Evolutionary conservation across 2,888 invertebrate genomes (phyloP), one percentile per base, ranked within the genome.

Genomic region (Perithous albicinctus): DNA sequence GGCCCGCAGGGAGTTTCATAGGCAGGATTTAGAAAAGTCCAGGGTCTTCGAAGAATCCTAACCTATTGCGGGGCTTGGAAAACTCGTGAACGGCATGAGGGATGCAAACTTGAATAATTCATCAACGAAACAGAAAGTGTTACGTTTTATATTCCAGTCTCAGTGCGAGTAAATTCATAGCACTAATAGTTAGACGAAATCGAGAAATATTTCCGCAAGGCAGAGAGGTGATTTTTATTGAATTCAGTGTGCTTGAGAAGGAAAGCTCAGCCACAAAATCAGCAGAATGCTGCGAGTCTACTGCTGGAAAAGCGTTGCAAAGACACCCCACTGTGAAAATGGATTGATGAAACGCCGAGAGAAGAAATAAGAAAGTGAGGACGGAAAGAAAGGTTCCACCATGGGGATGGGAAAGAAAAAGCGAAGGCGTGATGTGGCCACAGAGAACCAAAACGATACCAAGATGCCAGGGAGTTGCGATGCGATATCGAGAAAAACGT

Each of bases 291-390:
- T 72, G 41, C 26, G 67, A 70, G 32, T 35, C 48, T n/a, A n/a
- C n/a, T 20, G 23, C 63, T 35, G 56, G 26, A 18, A 32, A 64
- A 59, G 35, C 26, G 72, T 48, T 48, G 8, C 72, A 12, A 51
- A 54, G 43, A 26, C 41, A 26, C 26, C 43, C 59, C 20, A 20
- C 41, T 32, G 43, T 35, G 74, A 35, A 43, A 26, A 29, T 54
- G 74, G 61, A 75, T 80, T 70, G 79, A 75, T 80, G 75, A 75
- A 75, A 75, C 23, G 23, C 35, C 6, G 38, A 23, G 66, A 76
- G 74, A 8, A 79, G n/a, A n/a, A 72, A 76, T 70, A 59, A 69
- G 69, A 35, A 38, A 56, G 70, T 70, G 70, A 56, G n/a, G 18
- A 15, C 3, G 29, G 6, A 29, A 38, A 18, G 5, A 70, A 56